phyloP scores from a whole-genome alignment of 2,888 invertebrate genomes.

The Mantis religiosa region DNA sequence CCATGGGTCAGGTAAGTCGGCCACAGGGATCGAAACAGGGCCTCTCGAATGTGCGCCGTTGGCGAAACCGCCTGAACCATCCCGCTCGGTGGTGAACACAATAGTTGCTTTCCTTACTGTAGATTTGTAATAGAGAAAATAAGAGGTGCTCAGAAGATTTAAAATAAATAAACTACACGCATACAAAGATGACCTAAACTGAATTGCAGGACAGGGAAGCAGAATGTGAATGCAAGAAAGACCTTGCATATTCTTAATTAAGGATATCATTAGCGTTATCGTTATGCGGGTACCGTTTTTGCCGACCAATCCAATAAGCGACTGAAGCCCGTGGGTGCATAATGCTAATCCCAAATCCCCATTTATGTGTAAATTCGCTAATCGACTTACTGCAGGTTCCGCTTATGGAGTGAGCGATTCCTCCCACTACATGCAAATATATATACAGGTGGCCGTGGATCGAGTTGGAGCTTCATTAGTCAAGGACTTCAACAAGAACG shows the following conservation, averaged over 20 bases:
- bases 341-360: neutral
- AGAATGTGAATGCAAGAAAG: neutral
- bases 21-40: too few species aligned
- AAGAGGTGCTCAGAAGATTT: too few species aligned
- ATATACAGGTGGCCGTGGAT: neutral
- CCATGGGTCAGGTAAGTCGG: too few species aligned
- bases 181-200: too few species aligned
- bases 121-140: too few species aligned
- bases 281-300: neutral
- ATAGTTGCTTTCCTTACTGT: too few species aligned
- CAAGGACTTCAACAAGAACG: neutral
- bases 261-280: neutral
- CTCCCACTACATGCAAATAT: neutral
- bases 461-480: neutral
- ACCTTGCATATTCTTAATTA: neutral
- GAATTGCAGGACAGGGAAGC: too few species aligned
- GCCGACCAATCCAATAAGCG: neutral
- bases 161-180: too few species aligned
- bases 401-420: neutral
- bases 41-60: too few species aligned
- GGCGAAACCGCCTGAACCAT: too few species aligned
- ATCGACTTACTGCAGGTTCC: neutral
- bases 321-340: neutral
- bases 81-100: too few species aligned
- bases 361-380: neutral